Percentiles rank a stretch among this genome's conserved stretches.
phyloP scores from a whole-genome alignment of 2,797 vertebrate species.

The Ambastaia sidthimunki region DNA sequence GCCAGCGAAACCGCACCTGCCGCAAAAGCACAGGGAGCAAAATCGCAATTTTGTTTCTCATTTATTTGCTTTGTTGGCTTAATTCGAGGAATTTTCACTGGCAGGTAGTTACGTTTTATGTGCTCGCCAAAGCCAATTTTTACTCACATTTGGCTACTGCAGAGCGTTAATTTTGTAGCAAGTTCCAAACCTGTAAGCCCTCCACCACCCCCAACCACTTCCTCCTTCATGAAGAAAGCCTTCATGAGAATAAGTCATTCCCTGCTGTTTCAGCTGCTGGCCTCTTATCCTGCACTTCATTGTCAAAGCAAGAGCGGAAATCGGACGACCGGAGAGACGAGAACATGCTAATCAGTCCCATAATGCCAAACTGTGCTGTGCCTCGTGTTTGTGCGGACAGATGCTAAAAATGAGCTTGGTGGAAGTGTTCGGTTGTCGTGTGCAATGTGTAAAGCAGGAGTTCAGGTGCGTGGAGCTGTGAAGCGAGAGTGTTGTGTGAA shows the following conservation, averaged over 20 bases:
- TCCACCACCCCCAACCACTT: slow-evolving; percentile 55
- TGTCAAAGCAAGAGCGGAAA: slow-evolving; percentile 29
- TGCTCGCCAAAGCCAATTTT: background rate
- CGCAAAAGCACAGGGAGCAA: no score
- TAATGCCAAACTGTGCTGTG: slow-evolving; percentile 6
- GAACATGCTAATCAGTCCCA: slow-evolving; percentile 41
- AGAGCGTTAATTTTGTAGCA: background rate
- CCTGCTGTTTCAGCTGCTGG: slow-evolving; percentile 76
- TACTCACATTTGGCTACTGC: background rate
- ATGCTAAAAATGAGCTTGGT: slow-evolving; percentile 1
- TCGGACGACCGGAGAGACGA: background rate
- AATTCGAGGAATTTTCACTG: background rate
- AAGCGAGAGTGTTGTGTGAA: background rate
- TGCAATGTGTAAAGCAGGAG: slow-evolving; percentile 4
- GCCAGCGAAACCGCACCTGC: no score
- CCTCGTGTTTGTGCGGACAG: background rate
- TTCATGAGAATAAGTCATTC: slow-evolving; percentile 78
- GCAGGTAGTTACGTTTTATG: background rate
- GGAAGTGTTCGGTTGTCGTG: background rate
- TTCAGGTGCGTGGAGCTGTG: slow-evolving; percentile 6
- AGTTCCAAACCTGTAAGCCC: background rate
- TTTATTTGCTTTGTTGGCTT: background rate
- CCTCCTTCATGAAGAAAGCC: slow-evolving; percentile 62
- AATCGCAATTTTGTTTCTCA: no score
- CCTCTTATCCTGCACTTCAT: slow-evolving; percentile 52